Base-by-base conservation (phyloP, 2,797 vertebrate genomes). In the Nasua narica region DNA sequence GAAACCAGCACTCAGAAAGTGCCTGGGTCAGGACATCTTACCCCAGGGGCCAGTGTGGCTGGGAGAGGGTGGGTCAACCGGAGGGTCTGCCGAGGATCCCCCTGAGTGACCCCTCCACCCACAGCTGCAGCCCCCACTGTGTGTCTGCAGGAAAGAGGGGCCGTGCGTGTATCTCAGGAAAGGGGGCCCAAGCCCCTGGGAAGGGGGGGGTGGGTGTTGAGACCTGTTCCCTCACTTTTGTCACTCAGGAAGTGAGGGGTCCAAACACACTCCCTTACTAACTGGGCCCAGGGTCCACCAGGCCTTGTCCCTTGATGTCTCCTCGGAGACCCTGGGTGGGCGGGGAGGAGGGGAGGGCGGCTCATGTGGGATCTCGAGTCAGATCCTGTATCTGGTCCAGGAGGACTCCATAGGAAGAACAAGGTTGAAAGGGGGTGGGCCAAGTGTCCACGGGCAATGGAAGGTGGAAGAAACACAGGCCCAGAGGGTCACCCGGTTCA, bases 351-450 rank as follows among this genome's bases (percentile, higher is more conserved):
- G n/a, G n/a, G n/a, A n/a, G n/a, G n/a, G n/a, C n/a, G n/a, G 13
- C 32, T 48, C 62, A 19, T 0, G 1, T 37, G 56, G 88, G 27
- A 54, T n/a, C 35, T 43, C 40, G 52, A 84, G 74, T 72, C 60
- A 65, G 79, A 27, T 52, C 8, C 11, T 54, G 16, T 10, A 9
- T 74, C 79, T 54, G 58, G 32, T 69, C 19, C 21, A 13, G 52
- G 62, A 60, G 35, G 52, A 35, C 74, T 18, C 32, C 2, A 1
- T 18, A 12, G 48, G 82, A 58, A 23, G 40, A 11, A 18, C 77
- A 69, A 15, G 54, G 16, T 15, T 0, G 0, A 29, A 0, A 50
- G 40, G 35, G 18, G 37, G 18, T 7, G 10, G 19, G 58, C 3
- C 16, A 37, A 46, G 21, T 67, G 54, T 95, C 23, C 2, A 0